Base-by-base conservation (phyloP, 2,113 vertebrate genomes). In the Pedetes capensis region DNA sequence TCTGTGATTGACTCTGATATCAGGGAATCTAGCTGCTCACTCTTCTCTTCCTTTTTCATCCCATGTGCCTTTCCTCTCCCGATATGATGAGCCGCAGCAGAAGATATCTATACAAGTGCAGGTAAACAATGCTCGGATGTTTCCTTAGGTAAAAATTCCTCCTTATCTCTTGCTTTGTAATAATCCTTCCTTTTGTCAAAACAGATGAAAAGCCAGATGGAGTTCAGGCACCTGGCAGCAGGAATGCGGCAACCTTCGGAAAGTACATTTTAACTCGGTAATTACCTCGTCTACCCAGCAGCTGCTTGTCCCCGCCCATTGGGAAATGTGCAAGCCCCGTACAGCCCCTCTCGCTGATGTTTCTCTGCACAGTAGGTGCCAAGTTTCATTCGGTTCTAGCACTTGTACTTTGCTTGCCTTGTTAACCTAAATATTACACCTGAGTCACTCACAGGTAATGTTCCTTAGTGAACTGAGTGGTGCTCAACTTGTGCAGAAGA, bases 1-100 rank as follows among this genome's bases (percentile, higher is more conserved):
- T 51, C 51, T 13, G 22, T n/a, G 59, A 37, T 7, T 44, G 16
- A 10, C 29, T 23, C 23, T 80, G 47, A 55, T 47, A 10, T 42
- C 3, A 23, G 0, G 42, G 7, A 29, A 86, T 27, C 32, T 18
- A 20, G 0, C 34, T 20, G 37, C 37, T 22, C 1, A 4, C 22
- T 75, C 29, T 29, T 68, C 63, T n/a, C n/a, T 25, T 66, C 6
- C 27, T 10, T 44, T 68, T 18, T 25, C 20, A 39, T 8, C 2
- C 25, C 47, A 49, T 17, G 51, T 9, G 14, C 44, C 20, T 63
- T 34, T 63, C 42, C 47, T 74, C 16, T 51, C 25, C 1, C 17
- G 47, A 6, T 34, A 34, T 27, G 44, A 11, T 42, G 42, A 51
- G 8, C n/a, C 57, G 42, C 55, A 34, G 32, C 12, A 25, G n/a